Conservation (phyloP, 2,888 invertebrate species). For the Mylabris sibirica region DNA sequence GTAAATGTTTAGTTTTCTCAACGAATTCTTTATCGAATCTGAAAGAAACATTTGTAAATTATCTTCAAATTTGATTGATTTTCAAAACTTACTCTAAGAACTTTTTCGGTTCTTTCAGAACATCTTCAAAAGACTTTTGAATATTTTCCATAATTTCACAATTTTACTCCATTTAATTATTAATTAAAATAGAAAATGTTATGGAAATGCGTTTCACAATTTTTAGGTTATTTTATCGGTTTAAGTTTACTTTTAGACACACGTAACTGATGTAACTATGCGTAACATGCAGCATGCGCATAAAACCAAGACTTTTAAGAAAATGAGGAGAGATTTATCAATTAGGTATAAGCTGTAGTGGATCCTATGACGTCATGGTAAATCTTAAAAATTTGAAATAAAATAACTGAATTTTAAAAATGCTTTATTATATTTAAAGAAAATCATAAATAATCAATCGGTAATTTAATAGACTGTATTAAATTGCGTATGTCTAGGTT, state of each 20-base stretch:
- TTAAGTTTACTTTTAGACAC: too few species aligned
- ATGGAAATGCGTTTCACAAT: not conserved
- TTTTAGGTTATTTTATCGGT: slow-evolving; percentile 2
- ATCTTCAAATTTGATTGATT: not conserved
- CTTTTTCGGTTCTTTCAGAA: slow-evolving; percentile 38
- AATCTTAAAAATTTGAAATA: too few species aligned
- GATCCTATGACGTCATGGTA: too few species aligned
- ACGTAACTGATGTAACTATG: too few species aligned
- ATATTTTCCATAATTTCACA: slow-evolving; percentile 2
- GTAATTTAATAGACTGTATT: slow-evolving; percentile 9
- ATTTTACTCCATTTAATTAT: not conserved
- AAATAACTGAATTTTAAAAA: not conserved
- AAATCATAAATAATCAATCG: not conserved
- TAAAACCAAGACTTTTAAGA: too few species aligned
- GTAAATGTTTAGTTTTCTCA: slow-evolving; percentile 66
- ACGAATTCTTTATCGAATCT: slow-evolving; percentile 67
- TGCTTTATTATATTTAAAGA: not conserved
- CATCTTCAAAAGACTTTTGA: slow-evolving; percentile 28
- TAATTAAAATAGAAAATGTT: not conserved
- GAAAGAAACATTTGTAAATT: slow-evolving; percentile 31
- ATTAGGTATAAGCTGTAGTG: too few species aligned
- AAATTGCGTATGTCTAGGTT: not conserved
- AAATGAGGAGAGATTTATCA: too few species aligned
- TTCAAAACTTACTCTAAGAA: slow-evolving; percentile 41
- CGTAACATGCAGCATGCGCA: too few species aligned